Evolutionary conservation across 2,888 invertebrate genomes (phyloP).

Genomic region (Diaphora mendica): DNA sequence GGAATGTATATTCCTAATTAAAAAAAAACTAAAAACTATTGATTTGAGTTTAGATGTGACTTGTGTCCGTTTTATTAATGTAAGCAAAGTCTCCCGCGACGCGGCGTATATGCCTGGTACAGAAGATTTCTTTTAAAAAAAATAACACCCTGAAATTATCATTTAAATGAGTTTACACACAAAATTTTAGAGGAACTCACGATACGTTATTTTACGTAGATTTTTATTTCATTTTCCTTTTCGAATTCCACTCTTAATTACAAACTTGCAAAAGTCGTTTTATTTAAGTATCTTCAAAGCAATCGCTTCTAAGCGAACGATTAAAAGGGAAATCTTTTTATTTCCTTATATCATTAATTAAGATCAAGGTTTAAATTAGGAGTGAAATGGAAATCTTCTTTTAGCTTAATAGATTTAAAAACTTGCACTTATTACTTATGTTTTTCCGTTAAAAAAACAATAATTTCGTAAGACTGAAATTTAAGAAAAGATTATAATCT

Average conservation of each 20-base stretch:
- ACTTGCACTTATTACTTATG: background rate
- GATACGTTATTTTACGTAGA: background rate
- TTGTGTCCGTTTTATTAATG: too few species aligned
- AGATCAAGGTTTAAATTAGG: background rate
- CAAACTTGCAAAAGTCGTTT: conserved; percentile 2
- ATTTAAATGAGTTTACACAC: too few species aligned
- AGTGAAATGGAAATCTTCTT: background rate
- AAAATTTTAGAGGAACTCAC: background rate
- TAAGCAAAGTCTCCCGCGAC: too few species aligned
- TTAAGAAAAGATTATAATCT: too few species aligned
- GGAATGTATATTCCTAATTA: too few species aligned
- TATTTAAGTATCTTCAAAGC: background rate
- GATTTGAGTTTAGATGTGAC: too few species aligned
- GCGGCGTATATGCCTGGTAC: too few species aligned
- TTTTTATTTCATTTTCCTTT: background rate
- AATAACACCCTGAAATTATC: too few species aligned
- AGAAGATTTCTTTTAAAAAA: too few species aligned
- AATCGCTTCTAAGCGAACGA: background rate
- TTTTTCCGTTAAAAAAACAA: too few species aligned
- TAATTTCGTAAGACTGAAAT: too few species aligned
- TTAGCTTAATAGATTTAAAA: background rate
- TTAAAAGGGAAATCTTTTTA: conserved; percentile 24
- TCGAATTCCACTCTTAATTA: background rate
- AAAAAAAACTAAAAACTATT: too few species aligned
- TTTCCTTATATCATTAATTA: background rate